A percentile compares a stretch with the other conserved stretches of the same genome.
These are phyloP conservation scores for Scotopteryx bipunctaria DNA, from an alignment of 2,888 invertebrate genomes.

Conservation along the genomic window DNA sequence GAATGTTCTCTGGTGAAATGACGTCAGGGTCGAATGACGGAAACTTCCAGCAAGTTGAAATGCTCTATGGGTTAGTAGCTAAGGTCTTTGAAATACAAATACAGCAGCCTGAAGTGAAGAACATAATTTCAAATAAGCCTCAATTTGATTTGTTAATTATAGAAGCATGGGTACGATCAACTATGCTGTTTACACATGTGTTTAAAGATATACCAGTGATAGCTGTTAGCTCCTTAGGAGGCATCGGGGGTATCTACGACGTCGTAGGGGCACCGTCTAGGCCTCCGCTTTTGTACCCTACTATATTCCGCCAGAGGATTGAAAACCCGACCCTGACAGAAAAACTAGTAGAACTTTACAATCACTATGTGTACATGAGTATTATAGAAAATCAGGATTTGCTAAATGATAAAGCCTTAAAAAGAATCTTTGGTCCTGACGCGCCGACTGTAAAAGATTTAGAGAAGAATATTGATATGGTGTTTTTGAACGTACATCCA, in stretches of 20 bases:
- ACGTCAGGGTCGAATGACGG: conserved; percentile 16
- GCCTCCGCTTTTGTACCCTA: conserved; percentile 16
- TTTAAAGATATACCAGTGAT: conserved; percentile 37
- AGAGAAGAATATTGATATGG: conserved; percentile 31
- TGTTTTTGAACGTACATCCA: conserved; percentile 42
- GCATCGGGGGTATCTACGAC: conserved; percentile 17
- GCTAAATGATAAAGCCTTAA: conserved; percentile 4
- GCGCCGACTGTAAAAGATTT: conserved; percentile 16
- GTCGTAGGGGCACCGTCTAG: conserved; percentile 19
- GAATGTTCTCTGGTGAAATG: conserved; percentile 8
- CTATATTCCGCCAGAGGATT: conserved; percentile 7
- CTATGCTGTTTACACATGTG: conserved; percentile 32
- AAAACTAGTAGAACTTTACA: conserved; percentile 22
- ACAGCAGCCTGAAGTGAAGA: conserved; percentile 21
- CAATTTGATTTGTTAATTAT: conserved; percentile 38
- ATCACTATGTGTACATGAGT: conserved; percentile 5
- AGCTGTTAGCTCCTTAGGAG: conserved; percentile 33
- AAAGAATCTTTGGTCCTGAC: conserved; percentile 25
- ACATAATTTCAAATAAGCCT: conserved; percentile 19
- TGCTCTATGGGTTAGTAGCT: conserved; percentile 10
- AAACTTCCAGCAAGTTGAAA: conserved; percentile 13
- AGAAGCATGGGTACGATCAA: conserved; percentile 36
- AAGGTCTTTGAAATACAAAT: conserved; percentile 27
- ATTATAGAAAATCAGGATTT: not conserved
- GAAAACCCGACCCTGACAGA: conserved; percentile 15